These are phyloP conservation scores for Leptinotarsa peninsularis DNA, from an alignment of 2,888 invertebrate species.

Conservation along the genomic window DNA sequence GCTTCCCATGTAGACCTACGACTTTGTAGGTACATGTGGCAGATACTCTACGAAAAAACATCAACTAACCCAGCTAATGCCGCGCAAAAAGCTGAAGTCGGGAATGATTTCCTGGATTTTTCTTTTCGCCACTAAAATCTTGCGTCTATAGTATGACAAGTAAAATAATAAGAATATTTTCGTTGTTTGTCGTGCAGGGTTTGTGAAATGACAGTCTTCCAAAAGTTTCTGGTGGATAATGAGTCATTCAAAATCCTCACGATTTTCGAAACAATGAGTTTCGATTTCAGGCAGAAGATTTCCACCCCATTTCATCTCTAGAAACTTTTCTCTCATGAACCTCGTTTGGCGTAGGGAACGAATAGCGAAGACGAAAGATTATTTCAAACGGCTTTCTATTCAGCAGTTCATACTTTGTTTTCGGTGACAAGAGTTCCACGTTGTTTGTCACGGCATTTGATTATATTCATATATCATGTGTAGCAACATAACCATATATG, in stretches of 20 bases:
- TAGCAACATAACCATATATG: neutral
- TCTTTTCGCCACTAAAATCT: no score
- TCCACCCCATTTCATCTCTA: constrained; percentile 1
- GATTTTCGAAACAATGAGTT: neutral
- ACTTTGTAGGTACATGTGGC: no score
- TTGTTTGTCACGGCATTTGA: neutral
- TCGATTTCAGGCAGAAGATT: neutral
- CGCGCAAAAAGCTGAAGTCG: no score
- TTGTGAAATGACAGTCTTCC: no score
- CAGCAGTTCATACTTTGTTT: neutral
- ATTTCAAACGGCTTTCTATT: neutral
- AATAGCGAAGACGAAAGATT: neutral
- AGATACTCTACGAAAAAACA: no score
- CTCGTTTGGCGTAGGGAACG: neutral
- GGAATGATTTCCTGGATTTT: no score
- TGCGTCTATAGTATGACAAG: no score
- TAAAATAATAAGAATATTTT: no score
- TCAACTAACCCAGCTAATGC: no score
- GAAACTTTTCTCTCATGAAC: neutral
- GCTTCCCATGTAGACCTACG: no score
- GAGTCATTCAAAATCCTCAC: neutral
- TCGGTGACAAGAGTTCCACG: neutral
- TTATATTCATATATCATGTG: constrained; percentile 13
- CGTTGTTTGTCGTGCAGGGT: no score
- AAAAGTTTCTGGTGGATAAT: neutral